Evolutionary conservation across 2,797 vertebrate species (phyloP).

Genomic region (Pseudochirops corinnae): DNA sequence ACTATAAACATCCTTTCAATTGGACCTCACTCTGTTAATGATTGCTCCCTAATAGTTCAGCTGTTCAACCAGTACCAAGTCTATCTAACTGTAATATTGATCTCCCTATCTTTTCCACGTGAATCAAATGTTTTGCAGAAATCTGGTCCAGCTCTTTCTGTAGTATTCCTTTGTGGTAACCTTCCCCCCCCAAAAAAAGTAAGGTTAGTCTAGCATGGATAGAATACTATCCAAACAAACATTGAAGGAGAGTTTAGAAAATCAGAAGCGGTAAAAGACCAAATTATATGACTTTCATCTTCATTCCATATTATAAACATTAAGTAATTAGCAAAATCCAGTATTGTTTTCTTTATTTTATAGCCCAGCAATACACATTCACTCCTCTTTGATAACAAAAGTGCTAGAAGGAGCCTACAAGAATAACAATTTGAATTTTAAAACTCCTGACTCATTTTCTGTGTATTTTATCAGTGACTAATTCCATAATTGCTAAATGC

Average conservation of each 20-base stretch:
- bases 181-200: not conserved
- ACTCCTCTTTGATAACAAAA: not conserved
- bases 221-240: not conserved
- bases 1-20: not conserved
- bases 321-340: not conserved
- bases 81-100: not conserved
- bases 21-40: not conserved
- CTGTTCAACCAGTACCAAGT: not conserved
- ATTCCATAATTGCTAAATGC: not conserved
- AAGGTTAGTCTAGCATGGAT: not conserved
- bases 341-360: not conserved
- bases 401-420: not conserved
- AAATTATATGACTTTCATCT: not conserved
- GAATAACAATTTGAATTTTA: not conserved
- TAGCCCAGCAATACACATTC: not conserved
- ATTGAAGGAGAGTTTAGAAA: not conserved
- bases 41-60: not conserved
- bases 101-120: not conserved
- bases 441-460: not conserved
- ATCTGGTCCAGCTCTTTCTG: not conserved
- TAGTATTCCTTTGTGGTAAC: not conserved
- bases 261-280: not conserved
- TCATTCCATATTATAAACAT: not conserved
- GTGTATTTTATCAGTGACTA: not conserved
- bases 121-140: conserved; percentile 8